phyloP scores from a whole-genome alignment of 2,113 vertebrate species.

The Podarcis muralis region DNA sequence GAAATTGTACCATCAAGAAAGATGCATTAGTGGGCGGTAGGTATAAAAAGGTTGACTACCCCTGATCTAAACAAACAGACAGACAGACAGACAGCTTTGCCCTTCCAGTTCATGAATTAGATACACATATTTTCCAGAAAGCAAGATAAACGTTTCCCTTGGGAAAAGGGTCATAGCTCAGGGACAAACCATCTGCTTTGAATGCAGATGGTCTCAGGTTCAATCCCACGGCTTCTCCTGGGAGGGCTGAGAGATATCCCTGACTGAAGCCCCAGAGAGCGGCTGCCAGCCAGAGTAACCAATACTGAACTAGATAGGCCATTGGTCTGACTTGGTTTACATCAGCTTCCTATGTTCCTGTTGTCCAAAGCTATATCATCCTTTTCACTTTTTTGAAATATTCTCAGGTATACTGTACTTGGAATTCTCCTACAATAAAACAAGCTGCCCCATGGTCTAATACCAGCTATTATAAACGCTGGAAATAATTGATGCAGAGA shows the following conservation, averaged over 20 bases:
- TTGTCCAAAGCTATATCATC: neutral
- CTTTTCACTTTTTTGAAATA: conserved; percentile 1
- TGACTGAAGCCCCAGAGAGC: too few species aligned
- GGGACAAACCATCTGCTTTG: too few species aligned
- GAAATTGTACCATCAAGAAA: too few species aligned
- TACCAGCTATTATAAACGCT: neutral
- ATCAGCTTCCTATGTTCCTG: neutral
- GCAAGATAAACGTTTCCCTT: neutral
- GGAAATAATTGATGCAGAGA: neutral
- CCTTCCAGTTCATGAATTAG: neutral
- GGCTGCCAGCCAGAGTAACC: too few species aligned
- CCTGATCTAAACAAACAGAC: neutral
- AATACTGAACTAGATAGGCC: too few species aligned
- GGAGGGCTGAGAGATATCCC: too few species aligned
- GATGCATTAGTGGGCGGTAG: too few species aligned
- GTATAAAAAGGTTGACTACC: too few species aligned
- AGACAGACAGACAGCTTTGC: neutral
- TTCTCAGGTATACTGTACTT: neutral
- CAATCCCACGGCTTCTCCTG: too few species aligned
- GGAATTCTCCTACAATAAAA: neutral
- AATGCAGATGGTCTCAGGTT: too few species aligned
- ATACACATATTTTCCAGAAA: neutral
- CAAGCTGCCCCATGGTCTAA: neutral
- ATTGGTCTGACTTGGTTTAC: too few species aligned
- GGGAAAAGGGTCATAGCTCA: too few species aligned